phyloP scores from a whole-genome alignment of 2,797 vertebrate species.

The Chrysocyon brachyurus region DNA sequence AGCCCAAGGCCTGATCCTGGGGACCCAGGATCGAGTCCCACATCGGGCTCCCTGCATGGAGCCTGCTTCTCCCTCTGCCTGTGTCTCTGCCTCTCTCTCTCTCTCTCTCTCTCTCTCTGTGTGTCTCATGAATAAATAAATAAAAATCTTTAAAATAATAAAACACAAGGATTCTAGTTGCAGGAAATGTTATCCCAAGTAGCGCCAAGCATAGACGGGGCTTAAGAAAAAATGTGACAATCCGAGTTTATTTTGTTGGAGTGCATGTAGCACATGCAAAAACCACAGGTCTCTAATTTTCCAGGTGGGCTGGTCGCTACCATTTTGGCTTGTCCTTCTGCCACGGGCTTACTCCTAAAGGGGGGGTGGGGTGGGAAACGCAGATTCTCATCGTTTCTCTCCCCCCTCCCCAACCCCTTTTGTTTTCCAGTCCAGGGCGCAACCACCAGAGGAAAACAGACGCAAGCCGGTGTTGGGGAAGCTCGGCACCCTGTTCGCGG shows the following conservation, averaged over 20 bases:
- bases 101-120: no score
- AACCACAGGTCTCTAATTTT: background rate
- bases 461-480: slow-evolving; percentile 91
- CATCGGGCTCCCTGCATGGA: no score
- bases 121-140: no score
- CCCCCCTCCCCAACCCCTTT: slow-evolving; percentile 66
- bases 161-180: background rate
- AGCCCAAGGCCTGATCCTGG: no score
- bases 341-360: background rate
- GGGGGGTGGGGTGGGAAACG: accelerated
- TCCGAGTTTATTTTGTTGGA: slow-evolving; percentile 40
- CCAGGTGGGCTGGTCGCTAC: background rate
- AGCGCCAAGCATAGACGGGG: background rate
- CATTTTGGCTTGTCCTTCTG: background rate
- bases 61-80: no score
- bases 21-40: no score
- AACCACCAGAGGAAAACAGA: slow-evolving; percentile 88
- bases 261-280: background rate
- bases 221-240: slow-evolving; percentile 44
- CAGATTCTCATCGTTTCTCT: slow-evolving; percentile 65
- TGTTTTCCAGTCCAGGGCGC: slow-evolving; percentile 89
- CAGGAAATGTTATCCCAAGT: background rate
- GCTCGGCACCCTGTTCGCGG: slow-evolving; percentile 89
- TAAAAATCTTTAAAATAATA: no score
- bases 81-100: no score